These are phyloP conservation scores for Heterotilapia buettikoferi DNA, from an alignment of 2,113 vertebrate genomes.

Conservation along the genomic window DNA sequence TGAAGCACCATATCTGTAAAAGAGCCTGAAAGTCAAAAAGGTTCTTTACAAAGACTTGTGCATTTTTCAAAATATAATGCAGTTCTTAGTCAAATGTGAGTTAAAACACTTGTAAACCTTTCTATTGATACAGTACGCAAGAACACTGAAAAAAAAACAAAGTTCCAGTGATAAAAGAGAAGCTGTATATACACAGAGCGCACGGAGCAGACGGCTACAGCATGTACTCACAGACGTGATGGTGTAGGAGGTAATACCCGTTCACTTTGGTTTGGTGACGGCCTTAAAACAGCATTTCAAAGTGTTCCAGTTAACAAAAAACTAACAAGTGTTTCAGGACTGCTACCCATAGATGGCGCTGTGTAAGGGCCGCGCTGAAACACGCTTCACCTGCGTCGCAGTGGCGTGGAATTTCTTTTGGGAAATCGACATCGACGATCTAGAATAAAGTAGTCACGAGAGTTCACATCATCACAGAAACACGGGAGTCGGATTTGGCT, in stretches of 20 bases:
- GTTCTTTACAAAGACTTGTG: constrained; percentile 1
- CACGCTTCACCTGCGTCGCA: background rate
- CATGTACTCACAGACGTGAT: background rate
- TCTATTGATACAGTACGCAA: constrained; percentile 31
- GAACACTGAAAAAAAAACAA: background rate
- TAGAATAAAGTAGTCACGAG: background rate
- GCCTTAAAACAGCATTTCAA: background rate
- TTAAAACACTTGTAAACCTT: constrained; percentile 38
- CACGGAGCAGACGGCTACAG: background rate
- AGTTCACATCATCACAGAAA: background rate
- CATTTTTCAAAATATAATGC: background rate
- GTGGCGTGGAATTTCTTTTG: background rate
- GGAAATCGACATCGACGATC: background rate
- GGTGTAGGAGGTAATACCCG: constrained; percentile 32
- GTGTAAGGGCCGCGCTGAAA: too few species aligned
- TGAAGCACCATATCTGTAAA: background rate
- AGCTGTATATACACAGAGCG: background rate
- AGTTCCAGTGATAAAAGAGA: constrained; percentile 43
- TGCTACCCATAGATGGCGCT: background rate
- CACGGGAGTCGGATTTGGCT: background rate
- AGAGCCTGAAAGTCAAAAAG: background rate
- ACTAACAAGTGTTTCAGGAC: background rate
- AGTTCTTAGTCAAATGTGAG: background rate
- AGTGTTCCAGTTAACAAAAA: constrained; percentile 6
- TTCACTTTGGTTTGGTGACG: constrained; percentile 25